Percentiles rank a stretch among this genome's conserved stretches.
Evolutionary conservation across 2,888 invertebrate species (phyloP).

Genomic region (Machimus rusticus): DNA sequence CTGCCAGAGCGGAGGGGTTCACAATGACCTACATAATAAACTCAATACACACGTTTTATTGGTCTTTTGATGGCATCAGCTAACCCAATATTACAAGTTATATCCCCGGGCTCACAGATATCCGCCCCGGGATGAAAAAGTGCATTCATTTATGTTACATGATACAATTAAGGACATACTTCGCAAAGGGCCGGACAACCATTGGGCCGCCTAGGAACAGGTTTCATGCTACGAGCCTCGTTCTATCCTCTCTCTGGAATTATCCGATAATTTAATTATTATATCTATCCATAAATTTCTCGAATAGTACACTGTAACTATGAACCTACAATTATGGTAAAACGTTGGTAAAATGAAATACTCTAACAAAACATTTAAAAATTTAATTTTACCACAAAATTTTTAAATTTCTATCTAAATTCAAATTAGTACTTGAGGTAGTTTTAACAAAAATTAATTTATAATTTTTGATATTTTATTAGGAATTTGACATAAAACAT

Average conservation of each 20-base stretch:
- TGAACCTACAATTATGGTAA: too few species aligned
- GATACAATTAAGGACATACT: background rate
- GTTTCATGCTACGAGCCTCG: background rate
- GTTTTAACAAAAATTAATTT: too few species aligned
- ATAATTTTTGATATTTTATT: too few species aligned
- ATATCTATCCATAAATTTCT: background rate
- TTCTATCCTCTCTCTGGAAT: background rate
- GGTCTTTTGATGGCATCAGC: background rate
- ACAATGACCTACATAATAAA: conserved; percentile 16
- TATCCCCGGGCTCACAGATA: background rate
- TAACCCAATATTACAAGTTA: background rate
- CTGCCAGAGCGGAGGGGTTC: background rate
- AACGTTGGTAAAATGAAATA: too few species aligned
- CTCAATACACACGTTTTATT: background rate
- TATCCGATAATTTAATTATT: background rate
- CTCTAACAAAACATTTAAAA: too few species aligned
- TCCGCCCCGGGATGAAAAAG: background rate
- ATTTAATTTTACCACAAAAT: too few species aligned
- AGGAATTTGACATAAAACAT: too few species aligned
- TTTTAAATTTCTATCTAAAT: too few species aligned
- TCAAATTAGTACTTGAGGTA: too few species aligned
- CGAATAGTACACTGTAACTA: too few species aligned
- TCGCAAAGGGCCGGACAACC: background rate
- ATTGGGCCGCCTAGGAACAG: background rate
- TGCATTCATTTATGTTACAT: background rate